A percentile compares a stretch with the other conserved stretches of the same genome.
phyloP scores from a whole-genome alignment of 2,797 vertebrate genomes.

The Xenentodon cancila region DNA sequence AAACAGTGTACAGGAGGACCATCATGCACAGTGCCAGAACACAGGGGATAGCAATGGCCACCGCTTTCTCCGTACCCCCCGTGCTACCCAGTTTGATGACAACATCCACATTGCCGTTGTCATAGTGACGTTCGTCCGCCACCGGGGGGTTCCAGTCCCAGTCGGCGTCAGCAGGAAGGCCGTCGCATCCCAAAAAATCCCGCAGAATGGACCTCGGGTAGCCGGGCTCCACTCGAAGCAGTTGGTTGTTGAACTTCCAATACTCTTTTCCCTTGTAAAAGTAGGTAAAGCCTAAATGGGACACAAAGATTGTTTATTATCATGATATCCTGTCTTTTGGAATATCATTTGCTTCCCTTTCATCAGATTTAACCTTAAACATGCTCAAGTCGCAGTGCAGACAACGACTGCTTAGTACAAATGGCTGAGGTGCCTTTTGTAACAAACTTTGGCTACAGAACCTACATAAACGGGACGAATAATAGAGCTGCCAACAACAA shows the following conservation, averaged over 20 bases:
- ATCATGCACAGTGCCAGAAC: slow-evolving; percentile 98
- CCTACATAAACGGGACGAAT: too few relatives aligned
- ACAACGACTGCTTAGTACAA: too few relatives aligned
- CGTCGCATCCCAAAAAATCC: slow-evolving; percentile 98
- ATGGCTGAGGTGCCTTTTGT: too few relatives aligned
- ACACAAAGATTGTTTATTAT: not conserved
- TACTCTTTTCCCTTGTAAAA: slow-evolving; percentile 99
- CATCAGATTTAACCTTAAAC: too few relatives aligned
- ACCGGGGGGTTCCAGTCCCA: slow-evolving; percentile 82
- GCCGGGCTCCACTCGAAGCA: slow-evolving; percentile 93
- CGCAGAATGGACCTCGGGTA: slow-evolving; percentile 97
- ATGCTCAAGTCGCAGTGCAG: too few relatives aligned
- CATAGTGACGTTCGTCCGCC: slow-evolving; percentile 88
- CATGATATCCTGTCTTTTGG: too few relatives aligned
- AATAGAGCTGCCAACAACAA: too few relatives aligned
- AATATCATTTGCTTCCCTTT: too few relatives aligned
- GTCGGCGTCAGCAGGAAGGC: slow-evolving; percentile 85
- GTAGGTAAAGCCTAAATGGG: slow-evolving; percentile 91
- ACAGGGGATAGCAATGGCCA: slow-evolving; percentile 98
- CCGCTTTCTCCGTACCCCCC: slow-evolving; percentile 96
- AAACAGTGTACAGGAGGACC: slow-evolving; percentile 97
- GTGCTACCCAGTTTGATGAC: slow-evolving; percentile 96
- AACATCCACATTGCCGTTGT: slow-evolving; percentile 93
- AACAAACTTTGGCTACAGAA: too few relatives aligned
- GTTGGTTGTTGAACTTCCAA: slow-evolving; percentile 99